Evolutionary conservation across 1,140 invertebrate genomes (phyloP).

Genomic region (Pollicipes pollicipes): DNA sequence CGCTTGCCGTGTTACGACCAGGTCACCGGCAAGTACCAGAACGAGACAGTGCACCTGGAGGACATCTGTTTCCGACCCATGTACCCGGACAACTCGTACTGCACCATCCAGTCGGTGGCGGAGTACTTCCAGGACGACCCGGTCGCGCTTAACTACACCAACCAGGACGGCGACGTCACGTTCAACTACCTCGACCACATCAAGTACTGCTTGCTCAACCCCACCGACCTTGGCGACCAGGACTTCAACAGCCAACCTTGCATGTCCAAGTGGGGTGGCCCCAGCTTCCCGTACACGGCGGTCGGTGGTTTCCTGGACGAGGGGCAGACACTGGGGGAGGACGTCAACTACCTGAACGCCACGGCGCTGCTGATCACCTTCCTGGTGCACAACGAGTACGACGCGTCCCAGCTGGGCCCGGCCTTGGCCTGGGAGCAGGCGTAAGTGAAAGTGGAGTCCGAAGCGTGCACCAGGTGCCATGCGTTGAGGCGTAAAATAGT

Average conservation of each 20-base stretch:
- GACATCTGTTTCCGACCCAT: constrained; percentile 87
- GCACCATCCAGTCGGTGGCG: constrained; percentile 72
- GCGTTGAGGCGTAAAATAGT: no score
- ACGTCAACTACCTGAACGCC: constrained; percentile 47
- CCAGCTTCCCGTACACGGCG: constrained; percentile 72
- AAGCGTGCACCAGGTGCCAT: no score
- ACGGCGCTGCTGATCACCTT: constrained; percentile 75
- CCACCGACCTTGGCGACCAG: not conserved
- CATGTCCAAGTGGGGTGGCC: constrained; percentile 69
- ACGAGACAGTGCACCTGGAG: constrained; percentile 40
- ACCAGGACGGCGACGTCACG: constrained; percentile 30
- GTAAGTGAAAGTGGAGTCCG: no score
- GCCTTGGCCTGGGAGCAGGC: constrained; percentile 78
- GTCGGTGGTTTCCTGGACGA: constrained; percentile 70
- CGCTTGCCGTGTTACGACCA: no score
- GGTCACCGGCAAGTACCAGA: constrained; percentile 16
- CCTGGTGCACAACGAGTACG: constrained; percentile 72
- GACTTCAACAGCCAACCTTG: not conserved
- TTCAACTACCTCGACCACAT: constrained; percentile 39
- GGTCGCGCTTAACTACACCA: constrained; percentile 36
- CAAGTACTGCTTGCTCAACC: not conserved
- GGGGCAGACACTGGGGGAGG: constrained; percentile 20
- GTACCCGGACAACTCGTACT: constrained; percentile 41
- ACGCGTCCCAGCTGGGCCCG: constrained; percentile 42
- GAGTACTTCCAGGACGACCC: constrained; percentile 69